A percentile compares a stretch with the other conserved stretches of the same genome.
Conservation (phyloP, 2,888 invertebrate genomes). For the Cremastinae sp. region DNA sequence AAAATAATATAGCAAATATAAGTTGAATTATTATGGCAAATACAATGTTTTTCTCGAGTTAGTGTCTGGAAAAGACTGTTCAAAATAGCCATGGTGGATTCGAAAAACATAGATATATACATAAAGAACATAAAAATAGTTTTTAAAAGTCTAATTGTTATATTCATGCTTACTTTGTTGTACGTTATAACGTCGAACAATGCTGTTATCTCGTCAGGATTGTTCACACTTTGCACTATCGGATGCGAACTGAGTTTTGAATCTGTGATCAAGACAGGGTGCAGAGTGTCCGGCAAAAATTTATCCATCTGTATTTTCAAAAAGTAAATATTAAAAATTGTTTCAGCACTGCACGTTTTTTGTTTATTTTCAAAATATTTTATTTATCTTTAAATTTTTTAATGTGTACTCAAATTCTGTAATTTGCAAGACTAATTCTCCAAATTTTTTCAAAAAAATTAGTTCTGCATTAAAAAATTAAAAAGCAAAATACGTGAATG, state of each 20-base stretch:
- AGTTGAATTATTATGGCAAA: too few relatives aligned
- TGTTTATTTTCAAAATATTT: too few relatives aligned
- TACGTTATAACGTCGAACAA: slow-evolving; percentile 96
- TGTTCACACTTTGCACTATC: slow-evolving; percentile 91
- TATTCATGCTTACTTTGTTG: slow-evolving; percentile 85
- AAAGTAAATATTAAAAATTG: slow-evolving; percentile 11
- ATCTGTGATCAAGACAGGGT: slow-evolving; percentile 88
- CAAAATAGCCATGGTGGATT: too few relatives aligned
- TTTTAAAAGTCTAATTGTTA: too few relatives aligned
- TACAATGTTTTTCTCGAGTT: too few relatives aligned
- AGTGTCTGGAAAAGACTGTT: too few relatives aligned
- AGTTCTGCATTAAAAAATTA: background rate
- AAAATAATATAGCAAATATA: too few relatives aligned
- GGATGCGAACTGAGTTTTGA: slow-evolving; percentile 93
- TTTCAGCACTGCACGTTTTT: too few relatives aligned
- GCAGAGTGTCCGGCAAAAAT: slow-evolving; percentile 87
- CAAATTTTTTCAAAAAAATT: background rate
- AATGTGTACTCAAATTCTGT: background rate
- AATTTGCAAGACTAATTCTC: too few relatives aligned
- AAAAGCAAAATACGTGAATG: slow-evolving; percentile 20
- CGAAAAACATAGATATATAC: too few relatives aligned
- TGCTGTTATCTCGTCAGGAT: slow-evolving; percentile 94
- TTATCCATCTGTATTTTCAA: slow-evolving; percentile 85
- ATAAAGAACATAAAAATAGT: too few relatives aligned
- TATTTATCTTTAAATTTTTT: too few relatives aligned